Evolutionary conservation across 2,113 vertebrate species (phyloP).

Genomic region (Heliornis fulica): DNA sequence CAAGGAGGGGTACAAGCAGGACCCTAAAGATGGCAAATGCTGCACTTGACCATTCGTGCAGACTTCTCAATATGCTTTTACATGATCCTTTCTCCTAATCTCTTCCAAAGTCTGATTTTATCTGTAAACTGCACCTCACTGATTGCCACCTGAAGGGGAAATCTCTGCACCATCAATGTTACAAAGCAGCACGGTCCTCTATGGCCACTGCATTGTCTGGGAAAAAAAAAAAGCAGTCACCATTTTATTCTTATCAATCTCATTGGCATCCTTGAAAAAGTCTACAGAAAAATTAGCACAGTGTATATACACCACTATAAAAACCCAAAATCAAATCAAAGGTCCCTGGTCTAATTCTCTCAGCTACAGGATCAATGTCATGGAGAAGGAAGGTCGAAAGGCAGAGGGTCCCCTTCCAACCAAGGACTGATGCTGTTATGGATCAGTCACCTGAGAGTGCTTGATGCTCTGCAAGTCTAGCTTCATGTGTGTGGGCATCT

Average conservation of each 20-base stretch:
- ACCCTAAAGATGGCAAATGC: neutral
- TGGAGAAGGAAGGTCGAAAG: neutral
- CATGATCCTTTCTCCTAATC: neutral
- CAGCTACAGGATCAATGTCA: neutral
- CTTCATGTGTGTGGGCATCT: neutral
- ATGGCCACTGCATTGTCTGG: neutral
- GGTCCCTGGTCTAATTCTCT: neutral
- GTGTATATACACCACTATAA: neutral
- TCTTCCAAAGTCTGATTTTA: neutral
- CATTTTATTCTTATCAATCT: neutral
- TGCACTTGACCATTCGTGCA: neutral
- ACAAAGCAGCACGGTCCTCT: neutral
- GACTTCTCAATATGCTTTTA: neutral
- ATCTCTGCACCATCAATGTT: neutral
- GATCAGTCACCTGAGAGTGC: neutral
- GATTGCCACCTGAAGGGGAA: neutral
- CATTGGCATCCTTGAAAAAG: neutral
- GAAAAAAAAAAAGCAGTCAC: neutral
- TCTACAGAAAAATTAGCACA: neutral
- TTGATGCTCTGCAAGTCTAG: fast-evolving
- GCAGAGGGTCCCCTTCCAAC: neutral
- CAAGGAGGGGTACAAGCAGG: neutral
- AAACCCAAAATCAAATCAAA: neutral
- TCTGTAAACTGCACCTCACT: neutral
- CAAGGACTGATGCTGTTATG: fast-evolving